Base-by-base conservation (phyloP, 2,113 vertebrate species). In the Silurus meridionalis region DNA sequence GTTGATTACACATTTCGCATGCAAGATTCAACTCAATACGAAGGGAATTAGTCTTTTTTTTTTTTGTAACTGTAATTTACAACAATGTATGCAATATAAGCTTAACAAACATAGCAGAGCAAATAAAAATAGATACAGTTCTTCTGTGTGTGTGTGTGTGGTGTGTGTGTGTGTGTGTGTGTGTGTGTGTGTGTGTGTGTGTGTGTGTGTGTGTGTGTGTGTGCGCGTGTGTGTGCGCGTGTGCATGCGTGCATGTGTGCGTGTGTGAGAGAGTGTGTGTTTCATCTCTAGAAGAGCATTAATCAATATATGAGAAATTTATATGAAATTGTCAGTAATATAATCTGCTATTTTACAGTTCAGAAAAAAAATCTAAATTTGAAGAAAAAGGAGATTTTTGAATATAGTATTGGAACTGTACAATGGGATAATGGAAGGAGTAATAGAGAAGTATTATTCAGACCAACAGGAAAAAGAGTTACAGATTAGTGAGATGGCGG, bases 401-500 rank as follows among this genome's bases (percentile, higher is more conserved):
- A 50, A 82, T 37, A 80, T 3, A 13, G 57, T 50, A 10, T 71
- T n/a, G 69, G 57, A 74, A 48, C 52, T 66, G 3, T 48, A 48
- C 9, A 72, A 19, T 25, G 21, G 52, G 58, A 52, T 57, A 80
- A 84, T 66, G 10, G 3, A 88, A 52, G 15, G 72, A 28, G 57
- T 11, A 74, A 63, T 46, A 81, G 17, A 83, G 58, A 83, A 80
- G 60, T 74, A 84, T 84, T 63, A 57, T 14, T 55, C 58, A 53
- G 77, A 21, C 78, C 83, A 82, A 82, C 71, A 74, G 85, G 61
- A 82, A 87, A 84, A 79, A 28, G 50, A 58, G n/a, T 67, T 63
- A 63, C 72, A 89, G 86, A 85, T 87, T 85, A 87, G 77, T 21
- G 37, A 80, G 60, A 88, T 84, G 74, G 75, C 60, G 55, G 77